Evolutionary conservation across 2,113 vertebrate genomes (phyloP).

Genomic region (Corynorhinus townsendii): DNA sequence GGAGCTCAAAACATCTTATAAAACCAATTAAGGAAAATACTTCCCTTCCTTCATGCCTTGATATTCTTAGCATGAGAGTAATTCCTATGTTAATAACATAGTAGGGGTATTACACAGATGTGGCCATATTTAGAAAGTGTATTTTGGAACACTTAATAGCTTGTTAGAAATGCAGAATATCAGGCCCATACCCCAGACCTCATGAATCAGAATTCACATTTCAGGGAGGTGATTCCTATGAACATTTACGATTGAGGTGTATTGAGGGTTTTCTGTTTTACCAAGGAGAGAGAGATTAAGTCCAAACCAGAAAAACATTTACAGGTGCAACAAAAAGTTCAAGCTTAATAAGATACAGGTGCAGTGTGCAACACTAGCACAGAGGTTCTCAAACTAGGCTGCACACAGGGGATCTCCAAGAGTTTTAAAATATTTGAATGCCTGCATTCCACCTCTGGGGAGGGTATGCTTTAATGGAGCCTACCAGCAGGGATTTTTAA

Average conservation of each 20-base stretch:
- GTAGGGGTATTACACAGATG: neutral
- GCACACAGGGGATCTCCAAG: neutral
- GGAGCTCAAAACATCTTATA: neutral
- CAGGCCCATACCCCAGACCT: neutral
- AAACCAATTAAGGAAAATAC: neutral
- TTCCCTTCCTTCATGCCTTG: neutral
- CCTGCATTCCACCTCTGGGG: neutral
- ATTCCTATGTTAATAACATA: neutral
- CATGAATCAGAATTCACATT: neutral
- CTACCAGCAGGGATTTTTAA: neutral
- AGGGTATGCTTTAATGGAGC: neutral
- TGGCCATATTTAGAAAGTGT: neutral
- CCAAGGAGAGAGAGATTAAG: neutral
- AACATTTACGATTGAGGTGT: neutral
- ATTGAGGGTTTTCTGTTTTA: neutral
- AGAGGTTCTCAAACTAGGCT: neutral
- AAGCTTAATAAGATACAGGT: constrained; percentile 21
- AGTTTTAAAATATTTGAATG: neutral
- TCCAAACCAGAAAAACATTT: neutral
- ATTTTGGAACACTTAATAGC: neutral
- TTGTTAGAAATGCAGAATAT: neutral
- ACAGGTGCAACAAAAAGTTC: neutral
- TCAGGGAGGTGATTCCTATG: neutral
- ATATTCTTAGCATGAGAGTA: constrained; percentile 1
- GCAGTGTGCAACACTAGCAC: rapidly evolving